A percentile compares a stretch with the other conserved stretches of the same genome.
Conservation (phyloP, 2,797 vertebrate species). For the Chelon auratus region DNA sequence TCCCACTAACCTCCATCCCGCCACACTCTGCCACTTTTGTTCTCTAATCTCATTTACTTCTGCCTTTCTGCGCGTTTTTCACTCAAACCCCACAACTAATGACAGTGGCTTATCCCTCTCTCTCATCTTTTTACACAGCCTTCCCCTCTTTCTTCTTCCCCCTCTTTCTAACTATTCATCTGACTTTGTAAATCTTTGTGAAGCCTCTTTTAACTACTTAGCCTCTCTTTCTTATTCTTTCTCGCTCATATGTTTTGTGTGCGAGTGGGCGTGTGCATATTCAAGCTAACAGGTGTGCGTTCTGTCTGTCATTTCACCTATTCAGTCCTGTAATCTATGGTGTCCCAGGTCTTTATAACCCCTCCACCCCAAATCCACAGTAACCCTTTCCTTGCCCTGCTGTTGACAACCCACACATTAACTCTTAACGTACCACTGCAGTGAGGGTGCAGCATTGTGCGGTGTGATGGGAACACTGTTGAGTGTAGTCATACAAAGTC, state of each 20-base stretch:
- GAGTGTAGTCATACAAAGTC: not conserved
- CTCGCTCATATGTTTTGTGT: conserved; percentile 24
- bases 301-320: conserved; percentile 67
- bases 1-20: conserved; percentile 29
- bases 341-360: conserved; percentile 39
- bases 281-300: conserved; percentile 59
- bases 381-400: conserved; percentile 62
- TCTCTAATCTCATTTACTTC: conserved; percentile 64
- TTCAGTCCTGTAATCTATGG: conserved; percentile 67
- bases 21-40: conserved; percentile 57
- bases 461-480: not conserved
- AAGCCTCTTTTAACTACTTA: conserved; percentile 34
- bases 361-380: conserved; percentile 37
- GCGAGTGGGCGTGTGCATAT: conserved; percentile 27
- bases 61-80: conserved; percentile 48
- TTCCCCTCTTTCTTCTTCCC: conserved; percentile 28
- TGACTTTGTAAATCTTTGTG: conserved; percentile 35
- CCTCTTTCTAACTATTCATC: conserved; percentile 41
- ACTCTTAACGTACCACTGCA: conserved; percentile 30
- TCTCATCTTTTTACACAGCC: conserved; percentile 39
- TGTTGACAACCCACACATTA: conserved; percentile 17
- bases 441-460: not conserved
- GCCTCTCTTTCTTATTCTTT: conserved; percentile 25
- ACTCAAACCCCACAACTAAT: conserved; percentile 54
- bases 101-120: conserved; percentile 50